Conservation (phyloP, 2,888 invertebrate genomes). For the Machimus rusticus region DNA sequence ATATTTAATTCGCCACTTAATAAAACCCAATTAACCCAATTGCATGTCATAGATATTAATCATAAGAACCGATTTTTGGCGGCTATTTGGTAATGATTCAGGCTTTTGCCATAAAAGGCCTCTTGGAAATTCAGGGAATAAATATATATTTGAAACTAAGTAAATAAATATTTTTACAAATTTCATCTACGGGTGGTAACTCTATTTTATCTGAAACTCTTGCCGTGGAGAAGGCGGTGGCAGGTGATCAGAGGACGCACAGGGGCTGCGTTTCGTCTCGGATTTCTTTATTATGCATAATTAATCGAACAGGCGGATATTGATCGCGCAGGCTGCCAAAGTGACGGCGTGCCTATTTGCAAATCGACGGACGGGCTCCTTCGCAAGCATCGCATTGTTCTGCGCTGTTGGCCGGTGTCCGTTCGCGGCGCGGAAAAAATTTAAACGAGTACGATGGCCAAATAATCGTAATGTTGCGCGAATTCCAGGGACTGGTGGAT, state of each 20-base stretch:
- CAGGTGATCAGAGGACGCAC: not conserved
- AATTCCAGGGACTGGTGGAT: not conserved
- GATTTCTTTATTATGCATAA: slow-evolving; percentile 25
- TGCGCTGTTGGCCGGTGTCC: not conserved
- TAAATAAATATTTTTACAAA: too few species aligned
- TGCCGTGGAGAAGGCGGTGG: not conserved
- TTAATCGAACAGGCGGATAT: slow-evolving; percentile 15
- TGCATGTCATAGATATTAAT: too few species aligned
- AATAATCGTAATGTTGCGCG: not conserved
- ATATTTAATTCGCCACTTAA: too few species aligned
- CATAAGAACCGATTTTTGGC: too few species aligned
- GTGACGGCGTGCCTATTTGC: not conserved
- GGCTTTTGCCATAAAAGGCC: too few species aligned
- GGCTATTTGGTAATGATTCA: too few species aligned
- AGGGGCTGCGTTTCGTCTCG: not conserved
- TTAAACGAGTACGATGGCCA: not conserved
- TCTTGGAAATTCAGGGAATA: too few species aligned
- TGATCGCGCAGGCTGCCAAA: not conserved
- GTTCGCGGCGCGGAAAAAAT: not conserved
- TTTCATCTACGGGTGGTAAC: too few species aligned
- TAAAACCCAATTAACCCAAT: too few species aligned
- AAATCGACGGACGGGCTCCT: not conserved
- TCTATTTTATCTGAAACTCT: not conserved
- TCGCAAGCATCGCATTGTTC: not conserved
- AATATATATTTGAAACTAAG: too few species aligned